Evolutionary conservation across 92 coral and sea anemone genomes (phyloP).

Genomic region (Epizoanthus scotinus): DNA sequence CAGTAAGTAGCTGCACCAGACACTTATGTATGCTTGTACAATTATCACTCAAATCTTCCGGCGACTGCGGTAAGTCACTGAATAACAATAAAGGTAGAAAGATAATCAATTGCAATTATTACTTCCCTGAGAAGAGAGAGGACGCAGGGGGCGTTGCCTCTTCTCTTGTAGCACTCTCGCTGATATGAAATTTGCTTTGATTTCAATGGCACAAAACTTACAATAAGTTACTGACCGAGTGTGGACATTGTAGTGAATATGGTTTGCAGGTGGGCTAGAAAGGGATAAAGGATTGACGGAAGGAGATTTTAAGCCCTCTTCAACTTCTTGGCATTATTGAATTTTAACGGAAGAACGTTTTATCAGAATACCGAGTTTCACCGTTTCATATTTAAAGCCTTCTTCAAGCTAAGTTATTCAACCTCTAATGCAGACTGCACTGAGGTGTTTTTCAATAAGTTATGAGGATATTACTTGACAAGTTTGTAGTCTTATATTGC

Average conservation of each 20-base stretch:
- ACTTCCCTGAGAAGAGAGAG: not conserved
- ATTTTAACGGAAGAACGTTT: conserved; percentile 32
- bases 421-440: not conserved
- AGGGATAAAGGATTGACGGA: conserved; percentile 37
- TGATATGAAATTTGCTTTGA: conserved; percentile 23
- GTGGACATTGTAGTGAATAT: conserved; percentile 17
- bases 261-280: conserved; percentile 30
- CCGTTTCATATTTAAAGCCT: not conserved
- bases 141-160: not conserved
- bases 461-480: too few species aligned
- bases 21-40: not conserved
- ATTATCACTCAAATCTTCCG: not conserved
- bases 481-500: too few species aligned
- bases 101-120: not conserved
- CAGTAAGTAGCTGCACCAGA: not conserved
- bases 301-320: conserved; percentile 35
- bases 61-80: not conserved
- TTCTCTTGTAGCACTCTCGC: not conserved
- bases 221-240: conserved; percentile 3
- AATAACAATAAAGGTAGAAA: conserved; percentile 1
- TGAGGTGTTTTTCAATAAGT: too few species aligned
- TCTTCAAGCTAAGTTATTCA: conserved; percentile 5
- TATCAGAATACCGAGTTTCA: conserved; percentile 14
- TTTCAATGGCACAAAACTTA: conserved; percentile 20
- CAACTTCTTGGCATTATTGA: conserved; percentile 41